Conservation (phyloP, 2,888 invertebrate genomes). For the Doris montereyensis region DNA sequence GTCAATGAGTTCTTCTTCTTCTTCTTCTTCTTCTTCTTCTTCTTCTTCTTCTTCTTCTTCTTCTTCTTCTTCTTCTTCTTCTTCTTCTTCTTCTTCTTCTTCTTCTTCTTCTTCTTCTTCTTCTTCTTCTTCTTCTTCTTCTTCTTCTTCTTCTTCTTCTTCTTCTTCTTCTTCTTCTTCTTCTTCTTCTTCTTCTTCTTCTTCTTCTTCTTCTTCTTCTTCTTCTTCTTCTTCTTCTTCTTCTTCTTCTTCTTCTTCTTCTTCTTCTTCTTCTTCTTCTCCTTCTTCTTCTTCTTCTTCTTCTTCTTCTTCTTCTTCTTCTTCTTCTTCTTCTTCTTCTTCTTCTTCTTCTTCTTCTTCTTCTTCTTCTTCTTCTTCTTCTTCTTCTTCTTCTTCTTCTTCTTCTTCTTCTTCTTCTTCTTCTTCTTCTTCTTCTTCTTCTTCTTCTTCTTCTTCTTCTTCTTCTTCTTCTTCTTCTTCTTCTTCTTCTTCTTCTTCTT, state of each 20-base stretch:
- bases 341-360: not conserved
- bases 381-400: conserved; percentile 12
- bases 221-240: conserved; percentile 1
- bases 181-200: not conserved
- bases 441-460: conserved; percentile 4
- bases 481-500: not conserved
- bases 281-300: not conserved
- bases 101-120: not conserved
- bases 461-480: not conserved
- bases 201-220: not conserved
- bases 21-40: conserved; percentile 20
- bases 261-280: not conserved
- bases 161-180: conserved; percentile 2
- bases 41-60: conserved; percentile 20
- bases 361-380: conserved; percentile 2
- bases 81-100: conserved; percentile 2
- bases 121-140: conserved; percentile 15
- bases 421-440: conserved; percentile 1
- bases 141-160: not conserved
- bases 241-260: not conserved
- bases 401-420: conserved; percentile 15
- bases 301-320: not conserved
- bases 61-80: conserved; percentile 20
- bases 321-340: not conserved
- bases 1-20: conserved; percentile 14